Evolutionary conservation across 2,888 invertebrate genomes (phyloP).

Genomic region (Microplitis deprimator): DNA sequence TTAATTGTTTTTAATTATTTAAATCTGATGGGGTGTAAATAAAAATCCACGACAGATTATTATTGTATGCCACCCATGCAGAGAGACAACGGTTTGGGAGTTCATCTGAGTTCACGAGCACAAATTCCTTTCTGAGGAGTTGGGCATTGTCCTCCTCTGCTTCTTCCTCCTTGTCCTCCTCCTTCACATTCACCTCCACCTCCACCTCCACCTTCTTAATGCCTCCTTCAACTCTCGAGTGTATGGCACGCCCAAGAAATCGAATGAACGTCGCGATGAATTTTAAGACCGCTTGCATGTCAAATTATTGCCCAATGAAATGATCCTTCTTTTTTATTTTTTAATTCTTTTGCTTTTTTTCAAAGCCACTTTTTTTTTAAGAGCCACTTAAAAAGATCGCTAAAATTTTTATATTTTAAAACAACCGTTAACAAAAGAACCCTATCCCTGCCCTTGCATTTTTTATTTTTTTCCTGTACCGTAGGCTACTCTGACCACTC

Average conservation of each 20-base stretch:
- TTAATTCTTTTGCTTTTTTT: not conserved
- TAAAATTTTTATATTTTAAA: slow-evolving; percentile 33
- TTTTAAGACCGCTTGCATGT: slow-evolving; percentile 40
- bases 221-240: slow-evolving; percentile 23
- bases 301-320: slow-evolving; percentile 33
- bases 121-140: slow-evolving; percentile 54
- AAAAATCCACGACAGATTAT: slow-evolving; percentile 8
- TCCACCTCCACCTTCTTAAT: slow-evolving; percentile 25
- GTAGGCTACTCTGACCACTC: not conserved
- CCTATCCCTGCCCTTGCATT: slow-evolving; percentile 10
- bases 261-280: slow-evolving; percentile 45
- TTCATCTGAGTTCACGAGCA: slow-evolving; percentile 62
- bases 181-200: slow-evolving; percentile 17
- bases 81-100: slow-evolving; percentile 59
- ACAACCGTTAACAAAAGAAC: slow-evolving; percentile 32
- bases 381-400: slow-evolving; percentile 24
- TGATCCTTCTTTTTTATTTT: slow-evolving; percentile 3
- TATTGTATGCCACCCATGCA: slow-evolving; percentile 28
- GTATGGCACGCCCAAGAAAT: slow-evolving; percentile 44
- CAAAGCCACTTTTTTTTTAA: slow-evolving; percentile 13
- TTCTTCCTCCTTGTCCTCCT: not conserved
- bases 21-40: slow-evolving; percentile 20
- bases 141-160: slow-evolving; percentile 39
- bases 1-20: slow-evolving; percentile 15
- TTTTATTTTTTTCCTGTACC: slow-evolving; percentile 23